These are phyloP conservation scores for Drosophila limbata DNA, from an alignment of 2,888 invertebrate species.

Conservation along the genomic window DNA sequence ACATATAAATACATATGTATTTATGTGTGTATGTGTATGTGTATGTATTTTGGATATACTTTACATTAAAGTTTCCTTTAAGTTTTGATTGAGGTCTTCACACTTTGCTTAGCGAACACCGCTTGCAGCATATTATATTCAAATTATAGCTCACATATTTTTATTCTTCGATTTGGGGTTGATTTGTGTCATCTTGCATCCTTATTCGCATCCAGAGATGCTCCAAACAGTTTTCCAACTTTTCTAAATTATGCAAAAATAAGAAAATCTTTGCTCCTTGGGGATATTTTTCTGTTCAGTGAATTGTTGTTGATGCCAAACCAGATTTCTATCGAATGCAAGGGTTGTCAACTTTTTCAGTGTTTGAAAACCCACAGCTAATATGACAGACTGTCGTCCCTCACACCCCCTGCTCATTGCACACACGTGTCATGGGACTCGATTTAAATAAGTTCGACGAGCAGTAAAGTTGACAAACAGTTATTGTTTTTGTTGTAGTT, in stretches of 20 bases:
- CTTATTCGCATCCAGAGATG: conserved; percentile 5
- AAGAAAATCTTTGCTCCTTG: conserved; percentile 55
- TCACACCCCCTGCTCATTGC: not conserved
- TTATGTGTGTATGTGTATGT: too few relatives aligned
- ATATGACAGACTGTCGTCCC: conserved; percentile 53
- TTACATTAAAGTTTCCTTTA: not conserved
- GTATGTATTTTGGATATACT: too few relatives aligned
- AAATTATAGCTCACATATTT: conserved; percentile 59
- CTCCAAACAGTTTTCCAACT: conserved; percentile 58
- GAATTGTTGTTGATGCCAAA: conserved; percentile 69
- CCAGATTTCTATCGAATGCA: conserved; percentile 63
- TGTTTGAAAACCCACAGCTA: conserved; percentile 56
- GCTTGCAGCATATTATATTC: conserved; percentile 59
- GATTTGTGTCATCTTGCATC: conserved; percentile 62
- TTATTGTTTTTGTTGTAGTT: conserved; percentile 34
- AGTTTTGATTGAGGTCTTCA: conserved; percentile 2
- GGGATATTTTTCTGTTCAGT: conserved; percentile 80
- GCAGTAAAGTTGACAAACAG: conserved; percentile 65
- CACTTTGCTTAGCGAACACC: conserved; percentile 4
- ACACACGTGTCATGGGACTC: conserved; percentile 63
- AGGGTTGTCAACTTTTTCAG: conserved; percentile 62
- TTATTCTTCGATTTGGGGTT: conserved; percentile 58
- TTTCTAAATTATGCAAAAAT: conserved; percentile 75
- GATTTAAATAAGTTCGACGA: conserved; percentile 75
- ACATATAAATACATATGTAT: too few relatives aligned